phyloP scores from a whole-genome alignment of 2,888 invertebrate genomes.

The Drosophila quinaria region DNA sequence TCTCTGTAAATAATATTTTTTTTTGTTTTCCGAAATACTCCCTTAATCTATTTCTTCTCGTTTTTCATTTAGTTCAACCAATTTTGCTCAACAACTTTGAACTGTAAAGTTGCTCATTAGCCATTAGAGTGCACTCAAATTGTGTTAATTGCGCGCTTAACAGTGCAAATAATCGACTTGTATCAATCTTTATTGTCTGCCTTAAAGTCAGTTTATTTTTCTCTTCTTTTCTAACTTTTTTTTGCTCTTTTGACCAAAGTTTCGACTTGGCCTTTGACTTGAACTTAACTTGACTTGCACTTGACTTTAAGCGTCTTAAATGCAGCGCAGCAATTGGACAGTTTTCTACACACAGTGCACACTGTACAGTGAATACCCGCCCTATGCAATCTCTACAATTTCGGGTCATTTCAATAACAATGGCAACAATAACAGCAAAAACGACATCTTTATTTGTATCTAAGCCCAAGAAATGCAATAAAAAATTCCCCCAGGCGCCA shows the following conservation, averaged over 20 bases:
- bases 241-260: background rate
- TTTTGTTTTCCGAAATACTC: background rate
- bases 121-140: slow-evolving; percentile 14
- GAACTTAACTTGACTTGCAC: slow-evolving; percentile 3
- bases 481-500: slow-evolving; percentile 57
- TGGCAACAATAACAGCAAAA: slow-evolving; percentile 24
- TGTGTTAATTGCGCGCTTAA: slow-evolving; percentile 18
- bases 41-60: too few relatives aligned
- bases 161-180: background rate
- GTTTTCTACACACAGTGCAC: background rate
- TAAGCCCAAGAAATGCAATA: slow-evolving; percentile 66
- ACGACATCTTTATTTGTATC: slow-evolving; percentile 61
- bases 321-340: slow-evolving; percentile 22
- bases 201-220: background rate
- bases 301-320: slow-evolving; percentile 40
- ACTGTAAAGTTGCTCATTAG: slow-evolving; percentile 11
- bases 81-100: background rate
- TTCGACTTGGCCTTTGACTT: slow-evolving; percentile 8
- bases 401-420: slow-evolving; percentile 48
- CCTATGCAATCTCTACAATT: background rate
- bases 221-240: background rate
- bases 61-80: background rate
- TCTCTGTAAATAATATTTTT: too few relatives aligned
- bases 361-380: too few relatives aligned
- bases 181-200: slow-evolving; percentile 9